Conservation (phyloP, 1,140 invertebrate species). For the Steinernema khuongi region DNA sequence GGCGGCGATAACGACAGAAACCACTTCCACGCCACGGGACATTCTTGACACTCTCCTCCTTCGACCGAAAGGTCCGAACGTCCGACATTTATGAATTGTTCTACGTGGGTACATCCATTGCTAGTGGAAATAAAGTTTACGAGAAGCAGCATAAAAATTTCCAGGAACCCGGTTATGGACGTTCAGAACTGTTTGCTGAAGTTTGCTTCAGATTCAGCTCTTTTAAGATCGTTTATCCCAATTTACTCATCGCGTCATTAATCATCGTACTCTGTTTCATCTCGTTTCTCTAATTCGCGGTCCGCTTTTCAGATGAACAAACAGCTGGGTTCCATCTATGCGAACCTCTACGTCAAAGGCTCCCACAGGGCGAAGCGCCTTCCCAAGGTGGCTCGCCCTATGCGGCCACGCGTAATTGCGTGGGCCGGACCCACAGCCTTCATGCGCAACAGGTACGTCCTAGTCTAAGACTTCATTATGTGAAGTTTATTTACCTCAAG, state of each 20-base stretch:
- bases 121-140: background rate
- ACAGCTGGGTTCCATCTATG: background rate
- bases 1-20: no score
- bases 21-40: no score
- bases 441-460: slow-evolving; percentile 45
- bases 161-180: background rate
- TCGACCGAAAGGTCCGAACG: background rate
- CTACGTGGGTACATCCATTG: background rate
- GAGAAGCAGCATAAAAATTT: background rate
- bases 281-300: background rate
- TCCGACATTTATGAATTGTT: background rate
- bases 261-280: no score
- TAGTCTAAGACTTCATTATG: no score
- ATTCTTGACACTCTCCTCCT: no score
- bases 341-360: background rate
- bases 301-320: background rate
- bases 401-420: slow-evolving; percentile 52
- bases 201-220: background rate
- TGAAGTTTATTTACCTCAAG: no score
- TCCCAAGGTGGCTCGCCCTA: slow-evolving; percentile 47
- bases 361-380: slow-evolving; percentile 39
- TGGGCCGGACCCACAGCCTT: slow-evolving; percentile 58
- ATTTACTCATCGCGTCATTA: no score
- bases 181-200: background rate
- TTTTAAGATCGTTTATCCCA: background rate